phyloP scores from a whole-genome alignment of 2,888 invertebrate species.

The Idaea straminata region DNA sequence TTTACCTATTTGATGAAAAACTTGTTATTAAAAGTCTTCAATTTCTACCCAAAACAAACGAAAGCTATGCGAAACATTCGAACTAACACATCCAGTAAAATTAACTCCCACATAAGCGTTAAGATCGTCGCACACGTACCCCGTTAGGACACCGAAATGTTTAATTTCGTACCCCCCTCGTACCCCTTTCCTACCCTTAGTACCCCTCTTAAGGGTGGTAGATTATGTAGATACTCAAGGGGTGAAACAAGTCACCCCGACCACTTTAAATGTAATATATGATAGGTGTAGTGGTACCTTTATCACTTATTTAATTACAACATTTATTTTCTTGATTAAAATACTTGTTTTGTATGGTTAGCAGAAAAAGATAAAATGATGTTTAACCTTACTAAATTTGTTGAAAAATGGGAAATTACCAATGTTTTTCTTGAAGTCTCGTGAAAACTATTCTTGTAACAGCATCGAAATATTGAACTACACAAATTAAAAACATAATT shows the following conservation, averaged over 20 bases:
- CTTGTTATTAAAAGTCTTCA: constrained; percentile 16
- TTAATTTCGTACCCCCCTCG: constrained; percentile 66
- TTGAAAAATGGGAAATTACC: neutral
- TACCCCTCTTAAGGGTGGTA: neutral
- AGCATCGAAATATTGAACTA: neutral
- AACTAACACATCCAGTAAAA: constrained; percentile 36
- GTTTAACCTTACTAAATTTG: constrained; percentile 8
- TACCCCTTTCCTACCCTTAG: constrained; percentile 3
- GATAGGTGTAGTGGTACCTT: constrained; percentile 71
- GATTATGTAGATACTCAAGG: neutral
- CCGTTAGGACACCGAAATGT: constrained; percentile 73
- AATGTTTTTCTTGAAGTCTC: no score
- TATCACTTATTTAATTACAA: constrained; percentile 77
- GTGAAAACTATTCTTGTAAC: neutral
- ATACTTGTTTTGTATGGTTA: constrained; percentile 59
- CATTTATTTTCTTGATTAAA: constrained; percentile 79
- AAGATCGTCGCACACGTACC: constrained; percentile 69
- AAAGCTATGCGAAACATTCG: neutral
- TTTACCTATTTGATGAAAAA: neutral
- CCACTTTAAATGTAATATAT: constrained; percentile 72
- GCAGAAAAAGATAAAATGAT: constrained; percentile 30
- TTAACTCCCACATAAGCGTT: constrained; percentile 36
- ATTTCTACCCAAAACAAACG: neutral
- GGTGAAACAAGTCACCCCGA: constrained; percentile 38
- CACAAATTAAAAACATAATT: neutral